Evolutionary conservation across 2,113 vertebrate species (phyloP).

Genomic region (Cathartes aura): DNA sequence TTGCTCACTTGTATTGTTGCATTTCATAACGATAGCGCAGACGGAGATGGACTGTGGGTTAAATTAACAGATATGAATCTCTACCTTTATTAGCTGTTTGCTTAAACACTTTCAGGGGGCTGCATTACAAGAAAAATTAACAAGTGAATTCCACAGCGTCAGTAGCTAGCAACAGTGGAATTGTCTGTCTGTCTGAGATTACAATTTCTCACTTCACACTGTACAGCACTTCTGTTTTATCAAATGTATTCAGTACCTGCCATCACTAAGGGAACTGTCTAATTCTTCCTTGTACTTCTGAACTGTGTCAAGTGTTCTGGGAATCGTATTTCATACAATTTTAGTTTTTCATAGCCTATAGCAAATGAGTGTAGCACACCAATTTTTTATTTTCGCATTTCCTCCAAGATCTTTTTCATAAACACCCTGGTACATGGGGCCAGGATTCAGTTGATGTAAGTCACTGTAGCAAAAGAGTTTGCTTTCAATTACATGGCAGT

Average conservation of each 20-base stretch:
- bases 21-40: conserved; percentile 3
- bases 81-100: conserved; percentile 47
- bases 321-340: neutral
- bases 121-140: conserved; percentile 35
- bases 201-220: neutral
- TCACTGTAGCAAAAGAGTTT: neutral
- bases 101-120: conserved; percentile 15
- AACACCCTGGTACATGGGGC: neutral
- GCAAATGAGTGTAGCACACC: neutral
- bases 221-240: neutral
- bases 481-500: neutral
- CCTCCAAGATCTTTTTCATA: neutral
- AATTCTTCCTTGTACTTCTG: neutral
- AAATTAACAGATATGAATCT: conserved; percentile 65
- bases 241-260: neutral
- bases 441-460: neutral
- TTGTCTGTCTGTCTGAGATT: neutral
- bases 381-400: neutral
- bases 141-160: neutral
- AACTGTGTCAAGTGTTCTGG: neutral
- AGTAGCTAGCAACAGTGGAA: neutral
- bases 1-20: conserved; percentile 20
- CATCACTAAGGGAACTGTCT: neutral
- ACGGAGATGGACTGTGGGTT: conserved; percentile 40
- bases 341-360: neutral